Conservation (phyloP, 2,797 vertebrate genomes). For the Naso thynnoides region DNA sequence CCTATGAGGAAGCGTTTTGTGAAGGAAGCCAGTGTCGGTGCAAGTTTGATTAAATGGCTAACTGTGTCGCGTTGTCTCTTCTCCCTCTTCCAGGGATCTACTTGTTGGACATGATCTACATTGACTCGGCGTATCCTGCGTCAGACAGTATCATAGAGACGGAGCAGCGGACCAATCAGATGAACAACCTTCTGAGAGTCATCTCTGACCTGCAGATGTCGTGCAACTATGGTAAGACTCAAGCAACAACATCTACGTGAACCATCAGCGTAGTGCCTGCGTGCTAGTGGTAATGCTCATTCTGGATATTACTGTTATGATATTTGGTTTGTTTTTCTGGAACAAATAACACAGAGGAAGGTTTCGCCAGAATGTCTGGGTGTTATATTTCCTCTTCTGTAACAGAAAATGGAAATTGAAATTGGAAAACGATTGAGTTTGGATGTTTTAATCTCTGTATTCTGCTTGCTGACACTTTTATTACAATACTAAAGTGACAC, state of each 20-base stretch:
- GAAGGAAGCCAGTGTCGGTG: background rate
- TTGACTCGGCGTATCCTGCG: conserved; percentile 97
- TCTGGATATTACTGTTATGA: no score
- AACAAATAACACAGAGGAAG: no score
- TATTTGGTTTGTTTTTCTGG: background rate
- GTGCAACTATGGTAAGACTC: conserved; percentile 90
- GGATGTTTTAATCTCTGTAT: background rate
- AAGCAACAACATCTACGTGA: conserved; percentile 12
- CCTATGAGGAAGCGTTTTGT: background rate
- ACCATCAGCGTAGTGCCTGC: background rate
- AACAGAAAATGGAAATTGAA: background rate
- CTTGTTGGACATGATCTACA: conserved; percentile 97
- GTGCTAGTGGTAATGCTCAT: background rate
- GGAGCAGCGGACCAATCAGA: conserved; percentile 96
- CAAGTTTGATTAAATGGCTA: background rate
- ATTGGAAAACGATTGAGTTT: background rate
- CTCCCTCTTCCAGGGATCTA: conserved; percentile 89
- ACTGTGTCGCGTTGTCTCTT: conserved; percentile 13
- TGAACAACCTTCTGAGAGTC: conserved; percentile 97
- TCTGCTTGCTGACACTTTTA: background rate
- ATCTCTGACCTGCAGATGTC: conserved; percentile 97
- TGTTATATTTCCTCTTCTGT: background rate
- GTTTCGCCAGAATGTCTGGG: background rate
- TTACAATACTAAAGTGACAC: background rate
- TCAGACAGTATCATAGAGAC: conserved; percentile 98